phyloP scores from a whole-genome alignment of 2,797 vertebrate species.

The Cyprinodon diabolis region DNA sequence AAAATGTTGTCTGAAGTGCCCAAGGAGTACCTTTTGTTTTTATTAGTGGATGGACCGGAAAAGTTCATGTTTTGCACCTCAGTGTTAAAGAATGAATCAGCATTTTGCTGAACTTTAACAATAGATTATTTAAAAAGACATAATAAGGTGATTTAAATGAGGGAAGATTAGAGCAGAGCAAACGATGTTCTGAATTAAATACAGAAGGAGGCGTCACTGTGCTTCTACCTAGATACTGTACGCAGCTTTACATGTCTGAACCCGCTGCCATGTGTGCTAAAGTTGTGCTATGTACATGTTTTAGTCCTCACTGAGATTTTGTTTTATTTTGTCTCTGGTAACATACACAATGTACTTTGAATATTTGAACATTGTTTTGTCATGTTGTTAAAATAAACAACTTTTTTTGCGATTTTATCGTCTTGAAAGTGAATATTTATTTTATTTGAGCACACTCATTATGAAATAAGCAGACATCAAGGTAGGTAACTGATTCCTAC shows the following conservation, averaged over 20 bases:
- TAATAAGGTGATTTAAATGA: neutral
- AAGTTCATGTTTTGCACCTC: slow-evolving; percentile 62
- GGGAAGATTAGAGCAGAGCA: too few species aligned
- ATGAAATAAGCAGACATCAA: neutral
- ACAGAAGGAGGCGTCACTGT: neutral
- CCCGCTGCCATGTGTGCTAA: neutral
- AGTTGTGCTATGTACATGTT: neutral
- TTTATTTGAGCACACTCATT: neutral
- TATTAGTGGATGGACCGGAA: neutral
- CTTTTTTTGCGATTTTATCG: neutral
- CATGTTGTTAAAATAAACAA: neutral
- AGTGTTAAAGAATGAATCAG: neutral
- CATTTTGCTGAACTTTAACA: neutral
- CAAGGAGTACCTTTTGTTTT: neutral
- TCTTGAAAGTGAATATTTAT: neutral
- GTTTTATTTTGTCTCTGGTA: neutral
- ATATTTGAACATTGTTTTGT: neutral
- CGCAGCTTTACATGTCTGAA: neutral
- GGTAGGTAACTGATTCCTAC: too few species aligned
- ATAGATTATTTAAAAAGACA: neutral
- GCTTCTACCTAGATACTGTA: neutral
- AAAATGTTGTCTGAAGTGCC: slow-evolving; percentile 8
- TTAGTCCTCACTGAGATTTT: neutral
- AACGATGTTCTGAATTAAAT: neutral
- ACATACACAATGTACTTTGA: neutral